Conservation (phyloP, 2,113 vertebrate species). For the Percopsis transmontana region DNA sequence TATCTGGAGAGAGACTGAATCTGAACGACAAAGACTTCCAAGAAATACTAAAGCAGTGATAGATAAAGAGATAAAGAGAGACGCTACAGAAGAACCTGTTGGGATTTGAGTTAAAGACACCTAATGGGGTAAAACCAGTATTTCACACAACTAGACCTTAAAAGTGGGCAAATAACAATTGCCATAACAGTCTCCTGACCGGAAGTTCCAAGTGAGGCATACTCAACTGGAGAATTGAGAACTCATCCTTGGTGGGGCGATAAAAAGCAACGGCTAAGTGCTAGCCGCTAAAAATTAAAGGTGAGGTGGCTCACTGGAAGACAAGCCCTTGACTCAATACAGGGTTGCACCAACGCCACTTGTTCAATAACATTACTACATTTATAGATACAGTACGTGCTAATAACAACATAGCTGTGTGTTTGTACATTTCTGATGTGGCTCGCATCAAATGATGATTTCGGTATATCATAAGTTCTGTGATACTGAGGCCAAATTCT, state of each 20-base stretch:
- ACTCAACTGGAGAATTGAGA: conserved; percentile 28
- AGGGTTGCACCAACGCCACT: conserved; percentile 4
- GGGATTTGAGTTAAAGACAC: conserved; percentile 44
- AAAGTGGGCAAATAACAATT: conserved; percentile 28
- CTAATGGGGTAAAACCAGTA: conserved; percentile 47
- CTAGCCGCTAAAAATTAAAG: conserved; percentile 42
- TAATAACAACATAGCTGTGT: not conserved
- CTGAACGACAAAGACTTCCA: conserved; percentile 27
- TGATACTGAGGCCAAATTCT: not conserved
- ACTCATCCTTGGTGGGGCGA: not conserved
- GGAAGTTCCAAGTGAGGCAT: conserved; percentile 8
- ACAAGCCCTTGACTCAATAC: conserved; percentile 18
- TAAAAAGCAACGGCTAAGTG: conserved; percentile 22
- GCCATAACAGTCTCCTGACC: conserved; percentile 11
- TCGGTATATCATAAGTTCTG: not conserved
- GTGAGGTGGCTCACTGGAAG: conserved; percentile 38
- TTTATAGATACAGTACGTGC: not conserved
- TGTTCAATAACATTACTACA: not conserved
- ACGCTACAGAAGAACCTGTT: conserved; percentile 33
- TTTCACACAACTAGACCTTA: conserved; percentile 11
- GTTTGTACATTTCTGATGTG: not conserved
- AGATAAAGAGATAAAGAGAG: conserved; percentile 28
- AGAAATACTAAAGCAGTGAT: conserved; percentile 35
- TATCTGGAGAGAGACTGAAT: conserved; percentile 63
- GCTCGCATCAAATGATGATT: not conserved